Evolutionary conservation across 2,797 vertebrate genomes (phyloP).

Genomic region (Xiphophorus birchmanni): DNA sequence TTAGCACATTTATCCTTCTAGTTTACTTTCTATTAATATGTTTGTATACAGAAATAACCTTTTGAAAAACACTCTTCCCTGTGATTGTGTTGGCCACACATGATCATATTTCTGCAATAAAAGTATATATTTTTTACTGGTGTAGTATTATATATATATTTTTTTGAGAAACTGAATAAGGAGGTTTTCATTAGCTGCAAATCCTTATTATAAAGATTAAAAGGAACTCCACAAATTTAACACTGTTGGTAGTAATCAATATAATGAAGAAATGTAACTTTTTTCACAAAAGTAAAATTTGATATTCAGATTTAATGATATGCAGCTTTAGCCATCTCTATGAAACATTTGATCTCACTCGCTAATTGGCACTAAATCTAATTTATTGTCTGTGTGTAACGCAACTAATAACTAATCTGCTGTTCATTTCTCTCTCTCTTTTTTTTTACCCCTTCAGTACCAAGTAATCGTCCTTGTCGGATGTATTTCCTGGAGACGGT

Average conservation of each 20-base stretch:
- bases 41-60: background rate
- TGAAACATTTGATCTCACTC: background rate
- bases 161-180: background rate
- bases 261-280: background rate
- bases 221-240: background rate
- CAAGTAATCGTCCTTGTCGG: constrained; percentile 87
- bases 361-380: background rate
- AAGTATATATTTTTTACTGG: background rate
- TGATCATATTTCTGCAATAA: background rate
- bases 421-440: background rate
- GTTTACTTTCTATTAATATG: background rate
- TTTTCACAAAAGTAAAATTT: background rate
- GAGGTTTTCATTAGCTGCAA: background rate
- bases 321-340: background rate
- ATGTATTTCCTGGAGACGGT: constrained; percentile 93
- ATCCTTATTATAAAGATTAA: background rate
- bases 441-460: constrained; percentile 63
- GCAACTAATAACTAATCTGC: background rate
- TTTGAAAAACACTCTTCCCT: background rate
- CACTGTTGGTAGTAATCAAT: background rate
- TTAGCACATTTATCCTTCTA: background rate
- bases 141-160: background rate
- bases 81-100: background rate
- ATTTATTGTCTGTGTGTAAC: background rate
- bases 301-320: background rate